Conservation (phyloP, 2,113 vertebrate species). For the Callipepla squamata region DNA sequence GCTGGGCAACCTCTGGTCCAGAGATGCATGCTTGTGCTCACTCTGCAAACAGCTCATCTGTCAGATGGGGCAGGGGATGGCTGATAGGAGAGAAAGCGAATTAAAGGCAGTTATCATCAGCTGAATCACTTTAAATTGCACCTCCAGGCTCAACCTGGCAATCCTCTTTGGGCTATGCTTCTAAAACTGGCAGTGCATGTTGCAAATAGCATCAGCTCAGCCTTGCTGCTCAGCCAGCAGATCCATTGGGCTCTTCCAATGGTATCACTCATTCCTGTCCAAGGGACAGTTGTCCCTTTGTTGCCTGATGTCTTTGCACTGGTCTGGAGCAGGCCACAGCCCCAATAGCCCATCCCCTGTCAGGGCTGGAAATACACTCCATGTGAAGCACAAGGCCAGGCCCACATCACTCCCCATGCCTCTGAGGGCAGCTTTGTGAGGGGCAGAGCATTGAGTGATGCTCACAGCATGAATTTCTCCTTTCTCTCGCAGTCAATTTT, state of each 20-base stretch:
- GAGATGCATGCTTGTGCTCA: background rate
- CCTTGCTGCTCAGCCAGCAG: background rate
- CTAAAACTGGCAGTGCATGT: background rate
- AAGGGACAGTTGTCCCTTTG: background rate
- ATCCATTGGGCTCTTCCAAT: no score
- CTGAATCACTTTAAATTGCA: background rate
- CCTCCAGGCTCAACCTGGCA: background rate
- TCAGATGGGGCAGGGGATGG: background rate
- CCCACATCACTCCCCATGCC: background rate
- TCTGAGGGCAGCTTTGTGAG: background rate
- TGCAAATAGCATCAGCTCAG: background rate
- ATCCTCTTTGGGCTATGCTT: background rate
- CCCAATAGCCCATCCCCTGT: rapidly evolving
- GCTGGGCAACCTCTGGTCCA: background rate
- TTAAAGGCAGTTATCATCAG: background rate
- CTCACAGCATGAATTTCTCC: conserved; percentile 48
- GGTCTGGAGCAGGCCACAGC: background rate
- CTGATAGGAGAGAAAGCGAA: background rate
- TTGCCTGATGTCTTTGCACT: background rate
- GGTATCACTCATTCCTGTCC: no score
- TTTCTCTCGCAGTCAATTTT: conserved; percentile 90
- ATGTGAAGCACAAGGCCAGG: background rate
- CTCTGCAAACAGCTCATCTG: background rate
- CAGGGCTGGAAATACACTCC: background rate
- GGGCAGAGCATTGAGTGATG: rapidly evolving